Percentiles rank a stretch among this genome's conserved stretches.
Evolutionary conservation across 2,113 vertebrate genomes (phyloP).

Genomic region (Gobiocypris rarus): DNA sequence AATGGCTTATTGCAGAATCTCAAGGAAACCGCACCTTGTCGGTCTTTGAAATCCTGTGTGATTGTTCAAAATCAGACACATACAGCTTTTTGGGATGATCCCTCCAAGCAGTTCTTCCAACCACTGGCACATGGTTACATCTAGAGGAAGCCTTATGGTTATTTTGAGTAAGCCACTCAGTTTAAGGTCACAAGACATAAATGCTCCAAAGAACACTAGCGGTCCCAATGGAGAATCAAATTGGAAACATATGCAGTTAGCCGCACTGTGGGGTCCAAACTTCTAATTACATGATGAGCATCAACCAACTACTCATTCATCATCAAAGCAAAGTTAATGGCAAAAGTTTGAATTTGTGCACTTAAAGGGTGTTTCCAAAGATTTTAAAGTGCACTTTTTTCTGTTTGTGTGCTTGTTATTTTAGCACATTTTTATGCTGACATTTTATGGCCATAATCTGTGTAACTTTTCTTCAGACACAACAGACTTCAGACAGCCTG

Average conservation of each 20-base stretch:
- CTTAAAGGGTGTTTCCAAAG: constrained; percentile 3
- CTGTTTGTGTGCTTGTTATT: neutral
- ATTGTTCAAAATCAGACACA: constrained; percentile 26
- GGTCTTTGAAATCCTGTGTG: constrained; percentile 16
- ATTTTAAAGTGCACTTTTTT: constrained; percentile 3
- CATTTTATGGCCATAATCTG: neutral
- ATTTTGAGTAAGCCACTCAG: constrained; percentile 44
- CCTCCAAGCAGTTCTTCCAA: constrained; percentile 32
- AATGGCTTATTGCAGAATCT: constrained; percentile 22
- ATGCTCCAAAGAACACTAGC: constrained; percentile 14
- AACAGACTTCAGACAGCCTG: neutral
- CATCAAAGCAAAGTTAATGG: constrained; percentile 8
- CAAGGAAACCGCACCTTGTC: constrained; percentile 8
- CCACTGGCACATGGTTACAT: constrained; percentile 44
- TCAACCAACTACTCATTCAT: constrained; percentile 24
- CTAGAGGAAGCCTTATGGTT: constrained; percentile 34
- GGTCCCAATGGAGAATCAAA: constrained; percentile 30
- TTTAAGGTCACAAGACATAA: constrained; percentile 35
- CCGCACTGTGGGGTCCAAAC: constrained; percentile 38
- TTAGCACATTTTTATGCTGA: neutral
- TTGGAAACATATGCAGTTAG: constrained; percentile 48
- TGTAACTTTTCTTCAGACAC: neutral
- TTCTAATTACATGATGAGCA: constrained; percentile 44
- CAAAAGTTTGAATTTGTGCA: constrained; percentile 1
- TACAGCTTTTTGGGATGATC: constrained; percentile 32